Base-by-base conservation (phyloP, 1,140 invertebrate species). In the Panagrolaimus sp. region DNA sequence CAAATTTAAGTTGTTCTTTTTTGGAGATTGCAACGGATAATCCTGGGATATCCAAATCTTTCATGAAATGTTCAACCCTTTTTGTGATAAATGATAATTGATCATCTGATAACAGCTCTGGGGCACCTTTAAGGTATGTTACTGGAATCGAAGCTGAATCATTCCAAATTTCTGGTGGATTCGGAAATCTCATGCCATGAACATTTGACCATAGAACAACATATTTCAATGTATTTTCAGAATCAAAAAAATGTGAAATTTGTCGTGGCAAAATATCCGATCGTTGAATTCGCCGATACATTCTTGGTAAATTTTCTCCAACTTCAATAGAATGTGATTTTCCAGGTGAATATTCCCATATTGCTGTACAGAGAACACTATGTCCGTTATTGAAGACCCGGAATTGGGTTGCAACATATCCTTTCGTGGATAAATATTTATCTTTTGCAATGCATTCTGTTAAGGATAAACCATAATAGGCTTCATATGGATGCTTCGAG, bases 181-280 rank as follows among this genome's bases (percentile, higher is more conserved):
- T 76, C 8, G 80, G 71, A 65, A 78, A 81, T 65, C 80, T 64
- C 12, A 72, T 72, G 0, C 67, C 66, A 64, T 83, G 67, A 43
- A 78, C 17, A 72, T 83, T 71, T 48, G 79, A 82, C 81, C 81
- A 82, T 14, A 82, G 44, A 0, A 82, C 80, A 26, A 82, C 80
- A 66, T 66, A 82, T 15, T 72, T 77, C 17, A 80, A 43, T 24
- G 66, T 28, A 0, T 55, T 43, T 24, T 67, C 67, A 14, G 52
- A 47, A 45, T 82, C 73, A 21, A 75, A 62, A 68, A 75, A 82
- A 55, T 82, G 80, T 2, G 81, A 83, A 12, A 82, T 77, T 65
- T 83, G 79, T 28, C 80, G 69, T 14, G 81, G 81, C 17, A 82
- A 44, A 45, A 17, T 28, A 66, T 52, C 21, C 5, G 47, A 7